phyloP scores from a whole-genome alignment of 2,888 invertebrate genomes.

The Aleiodes leptofemur region DNA sequence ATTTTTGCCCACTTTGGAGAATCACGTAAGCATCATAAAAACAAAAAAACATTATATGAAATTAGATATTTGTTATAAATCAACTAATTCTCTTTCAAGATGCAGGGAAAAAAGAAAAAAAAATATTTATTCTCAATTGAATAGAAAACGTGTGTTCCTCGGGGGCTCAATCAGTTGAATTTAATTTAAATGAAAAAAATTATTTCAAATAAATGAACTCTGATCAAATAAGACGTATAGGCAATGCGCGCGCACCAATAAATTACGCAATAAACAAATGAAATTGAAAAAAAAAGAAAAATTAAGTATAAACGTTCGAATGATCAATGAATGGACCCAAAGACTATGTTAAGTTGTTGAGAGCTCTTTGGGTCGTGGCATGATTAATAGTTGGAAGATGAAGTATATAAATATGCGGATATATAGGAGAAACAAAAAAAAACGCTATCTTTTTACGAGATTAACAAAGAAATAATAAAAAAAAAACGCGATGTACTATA shows the following conservation, averaged over 20 bases:
- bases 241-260: conserved; percentile 37
- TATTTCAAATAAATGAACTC: not conserved
- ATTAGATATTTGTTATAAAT: not conserved
- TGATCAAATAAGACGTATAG: conserved; percentile 11
- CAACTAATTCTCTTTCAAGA: conserved; percentile 28
- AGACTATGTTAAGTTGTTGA: conserved; percentile 74
- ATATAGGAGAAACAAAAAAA: conserved; percentile 44
- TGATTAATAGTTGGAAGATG: conserved; percentile 45
- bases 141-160: conserved; percentile 8
- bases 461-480: conserved; percentile 53
- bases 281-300: conserved; percentile 1
- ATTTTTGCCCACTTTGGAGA: conserved; percentile 25
- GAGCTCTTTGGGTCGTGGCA: conserved; percentile 69
- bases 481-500: conserved; percentile 69
- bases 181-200: not conserved
- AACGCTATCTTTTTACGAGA: conserved; percentile 67
- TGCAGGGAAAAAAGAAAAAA: conserved; percentile 8
- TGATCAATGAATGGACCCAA: conserved; percentile 57
- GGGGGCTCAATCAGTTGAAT: conserved; percentile 14
- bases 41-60: conserved; percentile 29
- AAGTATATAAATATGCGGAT: conserved; percentile 55
- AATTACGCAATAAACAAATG: conserved; percentile 37
- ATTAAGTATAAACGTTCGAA: conserved; percentile 41
- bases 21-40: conserved; percentile 33
- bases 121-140: not conserved